Evolutionary conservation across 2,797 vertebrate species (phyloP).

Genomic region (Pseudomugil gertrudae): DNA sequence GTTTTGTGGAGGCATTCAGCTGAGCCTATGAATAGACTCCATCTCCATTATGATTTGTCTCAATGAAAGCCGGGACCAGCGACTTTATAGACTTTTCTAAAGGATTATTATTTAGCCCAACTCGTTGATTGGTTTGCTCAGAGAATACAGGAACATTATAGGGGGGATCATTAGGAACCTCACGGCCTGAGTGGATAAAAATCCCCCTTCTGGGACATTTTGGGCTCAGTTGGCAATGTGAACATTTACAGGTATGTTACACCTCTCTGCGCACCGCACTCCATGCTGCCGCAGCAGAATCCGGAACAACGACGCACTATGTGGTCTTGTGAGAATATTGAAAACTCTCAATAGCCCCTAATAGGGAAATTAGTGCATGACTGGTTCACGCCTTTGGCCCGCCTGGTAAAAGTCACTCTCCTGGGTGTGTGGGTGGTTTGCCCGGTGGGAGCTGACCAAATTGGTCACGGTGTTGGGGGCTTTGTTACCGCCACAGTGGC

Average conservation of each 20-base stretch:
- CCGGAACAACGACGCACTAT: constrained; percentile 81
- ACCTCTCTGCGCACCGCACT: background rate
- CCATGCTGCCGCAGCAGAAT: constrained; percentile 44
- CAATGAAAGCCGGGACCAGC: constrained; percentile 82
- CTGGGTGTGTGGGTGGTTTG: constrained; percentile 84
- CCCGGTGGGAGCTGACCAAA: constrained; percentile 88
- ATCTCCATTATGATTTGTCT: constrained; percentile 88
- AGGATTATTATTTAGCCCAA: constrained; percentile 77
- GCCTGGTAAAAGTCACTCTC: constrained; percentile 84
- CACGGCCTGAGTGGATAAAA: constrained; percentile 18
- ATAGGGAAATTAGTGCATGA: constrained; percentile 92
- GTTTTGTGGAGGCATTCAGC: constrained; percentile 91
- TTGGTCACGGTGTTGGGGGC: constrained; percentile 89
- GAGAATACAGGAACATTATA: constrained; percentile 71
- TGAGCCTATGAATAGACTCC: constrained; percentile 87
- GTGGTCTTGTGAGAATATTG: constrained; percentile 90
- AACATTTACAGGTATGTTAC: constrained; percentile 9
- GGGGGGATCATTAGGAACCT: too few species aligned
- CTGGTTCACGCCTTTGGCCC: constrained; percentile 88
- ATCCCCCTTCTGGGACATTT: constrained; percentile 9
- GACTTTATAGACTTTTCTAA: constrained; percentile 82
- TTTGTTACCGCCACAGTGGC: constrained; percentile 84
- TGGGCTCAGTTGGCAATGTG: background rate
- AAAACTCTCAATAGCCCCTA: constrained; percentile 85
- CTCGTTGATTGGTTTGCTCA: constrained; percentile 64